Base-by-base conservation (phyloP, 2,113 vertebrate genomes). In the Pelmatolapia mariae region DNA sequence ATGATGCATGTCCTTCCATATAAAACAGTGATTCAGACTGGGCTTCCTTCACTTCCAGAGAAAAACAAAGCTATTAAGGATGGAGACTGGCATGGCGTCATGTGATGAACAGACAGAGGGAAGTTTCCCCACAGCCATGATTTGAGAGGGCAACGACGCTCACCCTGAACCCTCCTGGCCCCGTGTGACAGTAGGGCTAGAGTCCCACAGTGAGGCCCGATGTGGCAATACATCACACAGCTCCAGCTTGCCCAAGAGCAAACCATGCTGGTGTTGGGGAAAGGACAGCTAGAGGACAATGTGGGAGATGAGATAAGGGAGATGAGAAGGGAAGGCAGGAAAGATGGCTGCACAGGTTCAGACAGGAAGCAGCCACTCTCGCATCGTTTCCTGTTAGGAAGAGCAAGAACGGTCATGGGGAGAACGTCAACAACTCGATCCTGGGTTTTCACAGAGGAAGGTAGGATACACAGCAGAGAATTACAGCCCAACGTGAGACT, bases 271-370 rank as follows among this genome's bases (percentile, higher is more conserved):
- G 31, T 68, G 90, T 81, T 29, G 38, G 80, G 63, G 78, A 63
- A 87, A 94, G 89, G 95, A 95, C 92, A 93, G 85, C 86, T 93
- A 86, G 89, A 93, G 92, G 91, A 94, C 89, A 82, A 84, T 15
- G 31, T 80, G 88, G 81, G 84, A 78, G 91, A 47, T 38, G 71
- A 86, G 81, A 89, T 61, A 63, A 84, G 81, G 68, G 80, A 68
- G 89, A 92, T 85, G 73, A 54, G 87, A 92, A 45, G 45, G 87
- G 66, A 79, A 56, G 85, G 54, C 87, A 93, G 89, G 90, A 95
- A 91, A 92, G 83, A 94, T 90, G 88, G 87, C 91, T 82, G 78
- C 90, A 85, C 45, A 38, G 84, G 91, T 82, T 91, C 71, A 80
- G 76, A 92, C 80, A 81, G 94, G 93, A 95, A 93, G 90, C 84